These are phyloP conservation scores for Endomychus coccineus DNA, from an alignment of 2,888 invertebrate genomes.

Conservation along the genomic window DNA sequence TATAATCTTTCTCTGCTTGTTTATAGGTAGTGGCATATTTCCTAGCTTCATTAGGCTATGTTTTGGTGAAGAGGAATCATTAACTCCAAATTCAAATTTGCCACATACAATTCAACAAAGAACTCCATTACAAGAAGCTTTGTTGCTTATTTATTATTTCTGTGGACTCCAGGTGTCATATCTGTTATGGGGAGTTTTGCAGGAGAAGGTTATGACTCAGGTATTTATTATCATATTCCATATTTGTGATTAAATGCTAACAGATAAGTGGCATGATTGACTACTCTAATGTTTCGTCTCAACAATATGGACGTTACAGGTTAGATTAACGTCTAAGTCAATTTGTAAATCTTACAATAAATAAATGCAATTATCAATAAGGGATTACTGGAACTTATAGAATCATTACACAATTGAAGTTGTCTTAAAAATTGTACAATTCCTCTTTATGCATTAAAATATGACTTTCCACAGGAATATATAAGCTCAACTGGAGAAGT, in stretches of 20 bases:
- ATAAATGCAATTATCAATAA: too few relatives aligned
- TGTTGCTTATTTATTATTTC: conserved; percentile 70
- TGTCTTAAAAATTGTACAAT: not conserved
- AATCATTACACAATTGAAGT: too few relatives aligned
- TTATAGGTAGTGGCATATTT: conserved; percentile 43
- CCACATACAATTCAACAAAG: conserved; percentile 36
- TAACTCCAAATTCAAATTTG: conserved; percentile 29
- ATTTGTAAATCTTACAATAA: too few relatives aligned
- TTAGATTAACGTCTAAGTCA: too few relatives aligned
- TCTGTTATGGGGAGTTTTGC: conserved; percentile 91
- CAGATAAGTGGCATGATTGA: too few relatives aligned
- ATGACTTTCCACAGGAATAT: conserved; percentile 44
- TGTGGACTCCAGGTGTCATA: conserved; percentile 84
- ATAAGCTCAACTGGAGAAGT: conserved; percentile 54
- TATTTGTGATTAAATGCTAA: too few relatives aligned
- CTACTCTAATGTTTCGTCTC: too few relatives aligned
- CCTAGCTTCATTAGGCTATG: conserved; percentile 47
- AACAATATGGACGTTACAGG: too few relatives aligned
- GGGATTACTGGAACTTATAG: too few relatives aligned
- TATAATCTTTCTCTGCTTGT: not conserved
- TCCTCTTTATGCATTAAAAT: not conserved
- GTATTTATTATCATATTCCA: conserved; percentile 34
- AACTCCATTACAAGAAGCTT: conserved; percentile 51
- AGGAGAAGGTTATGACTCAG: conserved; percentile 97
- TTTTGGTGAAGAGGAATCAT: conserved; percentile 46